Base-by-base conservation (phyloP, 2,797 vertebrate genomes). In the Heterohyrax brucei region DNA sequence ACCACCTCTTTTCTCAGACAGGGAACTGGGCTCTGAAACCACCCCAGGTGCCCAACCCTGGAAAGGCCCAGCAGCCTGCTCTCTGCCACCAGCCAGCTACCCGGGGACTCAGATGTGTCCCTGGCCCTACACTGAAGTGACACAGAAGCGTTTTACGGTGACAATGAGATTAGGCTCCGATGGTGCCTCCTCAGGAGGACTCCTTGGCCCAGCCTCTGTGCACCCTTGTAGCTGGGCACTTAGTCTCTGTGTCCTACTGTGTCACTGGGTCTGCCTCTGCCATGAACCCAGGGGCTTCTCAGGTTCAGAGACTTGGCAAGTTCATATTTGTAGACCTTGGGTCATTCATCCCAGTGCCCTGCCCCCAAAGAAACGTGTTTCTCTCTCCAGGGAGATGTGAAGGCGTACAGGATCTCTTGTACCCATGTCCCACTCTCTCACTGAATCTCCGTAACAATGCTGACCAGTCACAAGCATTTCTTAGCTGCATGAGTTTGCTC, bases 381-480 rank as follows among this genome's bases (percentile, higher is more conserved):
- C 64, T 10, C 19, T 22, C 24, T 10, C 5, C 56, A 78, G 26
- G 75, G 82, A 70, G 14, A 8, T 22, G 7, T 10, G 21, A 76
- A 30, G 46, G 9, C 2, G 3, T 10, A 8, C 3, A 24, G 19
- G 59, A 22, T 6, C 59, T 61, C 19, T 5, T 61, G 59, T 21
- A 22, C 59, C 19, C 59, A 4, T 18, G 59, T 21, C 59, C 48
- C 0, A 4, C 1, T 0, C 0, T 4, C 59, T 21, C 13, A 14
- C 56, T 0, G 19, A 18, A 6, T 10, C 12, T 78, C 39, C 21
- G 33, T 56, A 30, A 14, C 12, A 66, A 30, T 2, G 24, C 68
- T 28, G 22, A 24, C 81, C 26, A 13, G 24, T 19, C 4, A 14
- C 18, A 9, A 33, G 33, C 10, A 10, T 30, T 16, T 21, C 28